Percentiles rank a stretch among this genome's conserved stretches.
phyloP scores from a whole-genome alignment of 2,113 vertebrate species.

The Tupaia chinensis region DNA sequence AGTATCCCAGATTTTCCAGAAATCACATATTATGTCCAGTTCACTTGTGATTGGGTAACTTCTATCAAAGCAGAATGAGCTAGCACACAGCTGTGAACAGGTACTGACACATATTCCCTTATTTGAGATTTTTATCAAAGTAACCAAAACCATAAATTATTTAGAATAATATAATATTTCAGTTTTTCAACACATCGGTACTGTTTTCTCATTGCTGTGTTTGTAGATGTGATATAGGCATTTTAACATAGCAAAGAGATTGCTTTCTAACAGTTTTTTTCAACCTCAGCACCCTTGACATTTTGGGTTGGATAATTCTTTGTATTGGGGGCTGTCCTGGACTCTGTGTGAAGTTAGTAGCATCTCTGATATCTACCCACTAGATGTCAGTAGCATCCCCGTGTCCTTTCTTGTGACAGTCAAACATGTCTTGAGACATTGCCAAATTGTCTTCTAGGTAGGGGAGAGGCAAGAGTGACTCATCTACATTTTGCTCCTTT shows the following conservation, averaged over 20 bases:
- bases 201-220: background rate
- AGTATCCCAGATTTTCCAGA: background rate
- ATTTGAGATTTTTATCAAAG: conserved; percentile 20
- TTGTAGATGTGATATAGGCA: background rate
- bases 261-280: background rate
- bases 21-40: background rate
- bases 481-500: background rate
- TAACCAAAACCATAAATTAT: background rate
- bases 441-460: background rate
- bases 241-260: background rate
- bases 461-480: background rate
- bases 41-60: background rate
- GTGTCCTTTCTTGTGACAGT: conserved; percentile 2
- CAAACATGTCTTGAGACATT: background rate
- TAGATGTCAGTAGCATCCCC: conserved; percentile 73
- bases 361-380: conserved; percentile 64
- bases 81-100: background rate
- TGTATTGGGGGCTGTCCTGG: background rate
- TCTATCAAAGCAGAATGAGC: background rate
- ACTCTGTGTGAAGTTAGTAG: background rate
- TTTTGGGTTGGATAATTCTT: background rate
- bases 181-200: background rate
- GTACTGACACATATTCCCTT: background rate
- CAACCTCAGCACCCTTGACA: background rate
- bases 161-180: conserved; percentile 19